phyloP scores from a whole-genome alignment of 2,797 vertebrate genomes.

The Muscicapa comitata region DNA sequence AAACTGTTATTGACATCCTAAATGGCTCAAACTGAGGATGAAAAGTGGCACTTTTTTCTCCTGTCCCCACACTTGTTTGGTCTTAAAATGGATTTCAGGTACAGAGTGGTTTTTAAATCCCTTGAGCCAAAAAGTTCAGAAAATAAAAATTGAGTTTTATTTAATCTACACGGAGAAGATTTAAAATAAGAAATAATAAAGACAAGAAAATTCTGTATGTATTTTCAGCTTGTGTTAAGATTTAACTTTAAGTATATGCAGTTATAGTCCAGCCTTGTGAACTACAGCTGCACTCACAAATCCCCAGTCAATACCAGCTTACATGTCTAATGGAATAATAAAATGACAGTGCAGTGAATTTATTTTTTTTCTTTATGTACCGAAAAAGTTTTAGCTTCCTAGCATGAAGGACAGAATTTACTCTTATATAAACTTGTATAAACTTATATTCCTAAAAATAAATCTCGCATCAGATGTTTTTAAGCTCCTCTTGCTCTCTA shows the following conservation, averaged over 20 bases:
- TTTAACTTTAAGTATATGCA: neutral
- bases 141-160: neutral
- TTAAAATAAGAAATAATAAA: neutral
- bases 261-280: neutral
- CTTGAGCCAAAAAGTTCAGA: neutral
- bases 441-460: neutral
- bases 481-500: neutral
- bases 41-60: neutral
- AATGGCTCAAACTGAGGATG: neutral
- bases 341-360: neutral
- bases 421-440: neutral
- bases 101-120: neutral
- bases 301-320: neutral
- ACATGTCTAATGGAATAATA: neutral
- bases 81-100: conserved; percentile 29
- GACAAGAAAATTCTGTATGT: neutral
- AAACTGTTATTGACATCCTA: neutral
- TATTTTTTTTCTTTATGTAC: accelerated
- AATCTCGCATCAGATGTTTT: neutral
- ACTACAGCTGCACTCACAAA: neutral
- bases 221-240: neutral
- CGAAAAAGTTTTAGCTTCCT: neutral
- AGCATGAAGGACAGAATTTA: neutral
- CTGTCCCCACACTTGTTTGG: conserved; percentile 6
- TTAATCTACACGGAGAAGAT: neutral